phyloP scores from a whole-genome alignment of 30 jellyfish, hydroid and myxozoan species.

The Aurelia sp. region DNA sequence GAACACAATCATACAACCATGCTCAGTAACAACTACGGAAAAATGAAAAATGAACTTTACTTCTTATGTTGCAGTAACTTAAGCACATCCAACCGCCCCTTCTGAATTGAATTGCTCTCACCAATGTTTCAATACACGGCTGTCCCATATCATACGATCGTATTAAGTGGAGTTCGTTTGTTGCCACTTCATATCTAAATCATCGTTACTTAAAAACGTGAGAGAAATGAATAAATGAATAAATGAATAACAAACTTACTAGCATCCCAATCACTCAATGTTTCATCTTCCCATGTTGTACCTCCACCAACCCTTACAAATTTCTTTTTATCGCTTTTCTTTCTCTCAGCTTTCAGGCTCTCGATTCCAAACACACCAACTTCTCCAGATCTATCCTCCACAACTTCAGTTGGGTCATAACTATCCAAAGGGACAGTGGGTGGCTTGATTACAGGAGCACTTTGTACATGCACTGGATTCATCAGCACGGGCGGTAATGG shows the following conservation, averaged over 20 bases:
- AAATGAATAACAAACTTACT: slow-evolving; percentile 55
- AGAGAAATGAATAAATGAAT: no score
- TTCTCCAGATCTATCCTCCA: slow-evolving; percentile 53
- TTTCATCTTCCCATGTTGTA: slow-evolving; percentile 95
- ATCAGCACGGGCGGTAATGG: slow-evolving; percentile 83
- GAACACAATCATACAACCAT: no score
- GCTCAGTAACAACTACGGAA: no score
- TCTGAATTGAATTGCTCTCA: no score
- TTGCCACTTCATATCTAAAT: no score
- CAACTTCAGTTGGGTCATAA: slow-evolving; percentile 65
- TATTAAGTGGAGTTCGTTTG: no score
- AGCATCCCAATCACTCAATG: slow-evolving; percentile 92
- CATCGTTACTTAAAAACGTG: no score
- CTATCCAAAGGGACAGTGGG: slow-evolving; percentile 82
- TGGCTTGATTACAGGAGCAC: slow-evolving; percentile 73
- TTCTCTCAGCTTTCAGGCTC: slow-evolving; percentile 48
- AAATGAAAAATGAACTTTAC: no score
- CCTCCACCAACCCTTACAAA: slow-evolving; percentile 98
- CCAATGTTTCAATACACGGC: no score
- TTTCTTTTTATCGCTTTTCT: slow-evolving; percentile 75
- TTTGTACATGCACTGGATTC: slow-evolving; percentile 63
- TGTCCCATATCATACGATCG: no score
- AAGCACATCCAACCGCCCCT: no score
- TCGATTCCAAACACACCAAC: slow-evolving; percentile 41
- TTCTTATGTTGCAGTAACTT: no score